These are phyloP conservation scores for Rhegmatorhina hoffmannsi DNA, from an alignment of 2,113 vertebrate species.

Conservation along the genomic window DNA sequence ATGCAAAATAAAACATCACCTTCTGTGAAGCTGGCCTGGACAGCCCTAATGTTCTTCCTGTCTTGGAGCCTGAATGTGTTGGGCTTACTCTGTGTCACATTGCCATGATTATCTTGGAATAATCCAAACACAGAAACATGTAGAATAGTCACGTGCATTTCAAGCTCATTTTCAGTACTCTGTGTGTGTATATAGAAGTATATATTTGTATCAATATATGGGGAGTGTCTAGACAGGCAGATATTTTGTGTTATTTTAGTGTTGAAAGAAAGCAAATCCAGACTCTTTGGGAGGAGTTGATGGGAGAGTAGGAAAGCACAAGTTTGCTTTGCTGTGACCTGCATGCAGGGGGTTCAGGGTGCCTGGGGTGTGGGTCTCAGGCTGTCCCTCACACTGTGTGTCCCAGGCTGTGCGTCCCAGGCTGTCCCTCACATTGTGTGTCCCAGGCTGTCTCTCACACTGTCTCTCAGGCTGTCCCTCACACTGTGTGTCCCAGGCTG, in stretches of 20 bases:
- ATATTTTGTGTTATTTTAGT: background rate
- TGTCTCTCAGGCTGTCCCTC: no score
- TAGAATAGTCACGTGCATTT: background rate
- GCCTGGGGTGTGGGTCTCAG: background rate
- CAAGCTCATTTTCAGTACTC: background rate
- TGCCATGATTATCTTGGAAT: background rate
- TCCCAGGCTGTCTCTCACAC: no score
- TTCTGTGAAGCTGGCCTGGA: background rate
- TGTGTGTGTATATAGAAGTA: background rate
- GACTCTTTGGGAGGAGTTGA: fast-evolving
- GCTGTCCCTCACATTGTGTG: no score
- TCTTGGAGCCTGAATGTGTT: background rate
- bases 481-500: no score
- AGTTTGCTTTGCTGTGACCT: no score
- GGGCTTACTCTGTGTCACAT: background rate
- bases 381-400: no score
- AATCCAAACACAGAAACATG: background rate
- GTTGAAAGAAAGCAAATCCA: background rate
- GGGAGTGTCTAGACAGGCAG: background rate
- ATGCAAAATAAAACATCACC: background rate
- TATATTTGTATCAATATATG: fast-evolving
- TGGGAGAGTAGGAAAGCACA: background rate
- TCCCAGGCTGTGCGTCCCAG: no score
- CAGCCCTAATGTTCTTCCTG: background rate
- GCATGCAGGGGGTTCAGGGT: background rate